A percentile compares a stretch with the other conserved stretches of the same genome.
These are phyloP conservation scores for Ypsolopha scabrella DNA, from an alignment of 2,888 invertebrate species.

Conservation along the genomic window DNA sequence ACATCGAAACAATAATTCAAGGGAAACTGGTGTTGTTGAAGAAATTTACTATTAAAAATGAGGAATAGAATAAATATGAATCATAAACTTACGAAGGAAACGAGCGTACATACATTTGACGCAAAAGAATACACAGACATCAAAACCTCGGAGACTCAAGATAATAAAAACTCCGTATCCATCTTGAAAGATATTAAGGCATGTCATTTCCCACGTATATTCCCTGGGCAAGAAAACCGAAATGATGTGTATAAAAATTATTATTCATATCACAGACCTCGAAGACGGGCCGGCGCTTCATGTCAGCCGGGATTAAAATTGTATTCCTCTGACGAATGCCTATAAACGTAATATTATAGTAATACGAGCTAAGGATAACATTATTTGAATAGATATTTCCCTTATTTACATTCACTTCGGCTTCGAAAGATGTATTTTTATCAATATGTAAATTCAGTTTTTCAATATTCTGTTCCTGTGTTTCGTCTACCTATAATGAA, in stretches of 20 bases:
- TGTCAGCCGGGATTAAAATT: constrained; percentile 51
- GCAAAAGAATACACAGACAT: not conserved
- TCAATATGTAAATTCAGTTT: too few relatives aligned
- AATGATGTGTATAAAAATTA: constrained; percentile 59
- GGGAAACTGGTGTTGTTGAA: not conserved
- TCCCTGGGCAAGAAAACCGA: constrained; percentile 59
- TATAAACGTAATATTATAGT: constrained; percentile 49
- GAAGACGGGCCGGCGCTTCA: constrained; percentile 44
- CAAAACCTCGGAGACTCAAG: not conserved
- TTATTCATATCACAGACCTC: constrained; percentile 64
- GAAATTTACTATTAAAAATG: not conserved
- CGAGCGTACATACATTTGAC: not conserved
- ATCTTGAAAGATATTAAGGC: constrained; percentile 50
- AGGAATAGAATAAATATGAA: not conserved
- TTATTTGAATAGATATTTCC: constrained; percentile 27
- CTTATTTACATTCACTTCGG: constrained; percentile 1
- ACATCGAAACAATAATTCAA: too few relatives aligned
- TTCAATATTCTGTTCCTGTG: too few relatives aligned
- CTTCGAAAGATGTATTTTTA: not conserved
- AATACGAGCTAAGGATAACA: constrained; percentile 17
- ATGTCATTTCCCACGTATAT: constrained; percentile 61
- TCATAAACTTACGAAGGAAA: not conserved
- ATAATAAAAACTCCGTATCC: constrained; percentile 10
- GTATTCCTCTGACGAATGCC: constrained; percentile 55
- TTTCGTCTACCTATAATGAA: too few relatives aligned